Evolutionary conservation across 2,888 invertebrate species (phyloP), one percentile per base, ranked within the genome.

Genomic region (Kryphioiulus occultus): DNA sequence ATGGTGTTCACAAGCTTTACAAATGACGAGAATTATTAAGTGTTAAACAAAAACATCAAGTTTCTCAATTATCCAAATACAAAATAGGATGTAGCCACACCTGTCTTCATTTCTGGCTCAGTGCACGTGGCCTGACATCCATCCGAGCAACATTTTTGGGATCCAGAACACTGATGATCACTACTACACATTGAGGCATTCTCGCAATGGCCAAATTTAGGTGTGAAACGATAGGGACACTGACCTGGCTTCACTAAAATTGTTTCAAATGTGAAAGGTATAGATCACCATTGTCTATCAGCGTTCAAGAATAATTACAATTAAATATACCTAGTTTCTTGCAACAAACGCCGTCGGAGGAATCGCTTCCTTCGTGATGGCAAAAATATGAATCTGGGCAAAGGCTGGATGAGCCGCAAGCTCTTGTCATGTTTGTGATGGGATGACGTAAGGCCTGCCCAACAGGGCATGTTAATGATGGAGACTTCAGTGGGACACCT

Each of bases 61-160:
- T 22, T 68, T 19, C 1, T 59, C 15, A 1, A 68, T n/a, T 35
- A 22, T 2, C 53, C 17, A 59, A 59, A 59, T 47, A 85, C 19
- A 22, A 10, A 17, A 9, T 39, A n/a, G 2, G n/a, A 82, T 17
- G 47, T 47, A 83, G 91, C 91, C 88, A 91, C 91, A 85, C 92
- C 93, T 0, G 96, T 95, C 90, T 95, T 94, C 89, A 96, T 93
- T 59, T 95, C 93, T 0, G 96, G 95, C 84, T 94, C 93, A 0
- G 95, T 94, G 91, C 97, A 96, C 90, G 95, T 95, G 0, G 96
- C 96, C 0, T 96, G 96, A 91, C 97, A 97, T 35, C 97, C 97
- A 83, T 96, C 97, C 0, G 96, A 96, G 91, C 97, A 97, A 92
- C 97, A 97, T 88, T 96, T 95, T 88, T 94, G 93, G 0, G 93